phyloP scores from a whole-genome alignment of 2,888 invertebrate species.

The Taphrorychus bicolor region DNA sequence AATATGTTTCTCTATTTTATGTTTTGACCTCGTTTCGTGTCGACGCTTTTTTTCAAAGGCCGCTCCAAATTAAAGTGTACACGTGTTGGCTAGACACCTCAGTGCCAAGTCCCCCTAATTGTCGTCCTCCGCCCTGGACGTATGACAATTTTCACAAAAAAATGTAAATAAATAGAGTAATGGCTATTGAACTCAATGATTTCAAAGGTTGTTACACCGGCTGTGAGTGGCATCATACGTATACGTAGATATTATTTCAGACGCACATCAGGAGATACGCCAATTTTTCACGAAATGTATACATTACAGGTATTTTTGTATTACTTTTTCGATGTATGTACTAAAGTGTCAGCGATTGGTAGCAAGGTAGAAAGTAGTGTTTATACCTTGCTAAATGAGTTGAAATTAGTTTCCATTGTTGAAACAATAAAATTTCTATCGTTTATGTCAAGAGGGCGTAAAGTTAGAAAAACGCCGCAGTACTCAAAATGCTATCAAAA shows the following conservation, averaged over 20 bases:
- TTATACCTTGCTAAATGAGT: no score
- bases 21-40: not conserved
- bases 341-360: no score
- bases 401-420: no score
- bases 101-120: not conserved
- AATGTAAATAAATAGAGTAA: conserved; percentile 11
- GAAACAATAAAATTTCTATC: no score
- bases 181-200: conserved; percentile 8
- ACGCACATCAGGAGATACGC: no score
- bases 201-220: not conserved
- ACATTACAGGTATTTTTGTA: no score
- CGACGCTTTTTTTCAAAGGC: not conserved
- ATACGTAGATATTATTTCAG: not conserved
- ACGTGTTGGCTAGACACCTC: not conserved
- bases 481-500: no score
- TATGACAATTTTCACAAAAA: not conserved
- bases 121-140: not conserved
- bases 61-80: not conserved
- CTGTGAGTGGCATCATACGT: not conserved
- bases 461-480: no score
- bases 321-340: no score
- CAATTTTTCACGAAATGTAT: no score
- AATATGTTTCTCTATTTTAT: not conserved
- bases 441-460: no score
- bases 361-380: no score